Conservation (phyloP, 1,140 invertebrate genomes). For the Asbolus verrucosus region DNA sequence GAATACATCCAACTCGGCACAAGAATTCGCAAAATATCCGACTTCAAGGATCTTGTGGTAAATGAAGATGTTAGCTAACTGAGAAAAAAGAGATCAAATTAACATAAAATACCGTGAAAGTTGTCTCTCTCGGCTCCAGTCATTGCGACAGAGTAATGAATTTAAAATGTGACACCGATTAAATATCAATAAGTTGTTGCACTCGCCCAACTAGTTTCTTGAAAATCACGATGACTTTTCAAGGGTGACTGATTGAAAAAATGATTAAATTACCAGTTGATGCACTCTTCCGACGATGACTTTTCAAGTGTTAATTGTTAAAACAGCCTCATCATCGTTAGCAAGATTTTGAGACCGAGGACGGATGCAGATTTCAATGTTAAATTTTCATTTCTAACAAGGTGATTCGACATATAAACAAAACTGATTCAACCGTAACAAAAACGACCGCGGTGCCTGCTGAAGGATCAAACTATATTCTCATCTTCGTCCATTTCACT, state of each 20-base stretch:
- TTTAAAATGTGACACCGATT: slow-evolving; percentile 40
- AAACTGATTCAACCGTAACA: neutral
- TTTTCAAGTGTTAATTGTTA: slow-evolving; percentile 9
- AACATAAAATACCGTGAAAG: slow-evolving; percentile 24
- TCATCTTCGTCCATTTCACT: too few relatives aligned
- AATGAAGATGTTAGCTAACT: slow-evolving; percentile 18
- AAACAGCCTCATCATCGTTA: neutral
- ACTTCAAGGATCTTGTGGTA: neutral
- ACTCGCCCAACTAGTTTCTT: slow-evolving; percentile 20
- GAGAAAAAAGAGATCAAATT: slow-evolving; percentile 9
- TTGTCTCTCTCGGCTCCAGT: slow-evolving; percentile 13
- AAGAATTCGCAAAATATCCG: neutral
- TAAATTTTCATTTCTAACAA: slow-evolving; percentile 11
- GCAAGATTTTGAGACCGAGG: slow-evolving; percentile 27
- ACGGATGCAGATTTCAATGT: slow-evolving; percentile 7
- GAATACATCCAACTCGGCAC: neutral
- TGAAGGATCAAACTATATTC: too few relatives aligned
- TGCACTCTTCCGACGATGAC: too few relatives aligned
- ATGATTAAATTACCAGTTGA: too few relatives aligned
- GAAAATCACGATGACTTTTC: slow-evolving; percentile 21
- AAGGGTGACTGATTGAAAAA: too few relatives aligned
- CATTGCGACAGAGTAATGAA: neutral
- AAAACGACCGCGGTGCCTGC: too few relatives aligned
- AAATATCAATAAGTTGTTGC: neutral
- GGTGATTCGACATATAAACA: slow-evolving; percentile 28